These are phyloP conservation scores for Alosa sapidissima DNA, from an alignment of 2,797 vertebrate genomes.

Conservation along the genomic window DNA sequence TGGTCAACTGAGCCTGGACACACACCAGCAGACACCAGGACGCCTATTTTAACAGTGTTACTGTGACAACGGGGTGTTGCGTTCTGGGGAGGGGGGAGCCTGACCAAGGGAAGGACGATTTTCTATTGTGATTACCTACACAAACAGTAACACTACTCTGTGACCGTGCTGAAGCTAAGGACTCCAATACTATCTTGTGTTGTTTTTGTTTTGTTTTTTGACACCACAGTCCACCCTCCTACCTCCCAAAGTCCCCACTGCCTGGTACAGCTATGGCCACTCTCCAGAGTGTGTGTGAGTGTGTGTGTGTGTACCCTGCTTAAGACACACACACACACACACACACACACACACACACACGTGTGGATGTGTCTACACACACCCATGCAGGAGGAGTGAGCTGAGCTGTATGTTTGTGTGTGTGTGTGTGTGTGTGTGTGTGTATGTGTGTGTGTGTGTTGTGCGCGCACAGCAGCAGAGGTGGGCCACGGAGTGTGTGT, in stretches of 20 bases:
- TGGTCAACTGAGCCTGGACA: slow-evolving; percentile 84
- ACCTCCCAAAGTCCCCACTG: slow-evolving; percentile 54
- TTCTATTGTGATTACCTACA: slow-evolving; percentile 37
- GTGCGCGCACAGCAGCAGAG: too few species aligned
- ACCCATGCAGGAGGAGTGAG: background rate
- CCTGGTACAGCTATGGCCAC: background rate
- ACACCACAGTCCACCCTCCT: slow-evolving; percentile 62
- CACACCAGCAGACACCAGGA: background rate
- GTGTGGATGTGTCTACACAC: background rate
- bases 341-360: background rate
- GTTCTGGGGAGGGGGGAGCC: slow-evolving; percentile 55
- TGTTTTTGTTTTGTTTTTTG: slow-evolving; percentile 50
- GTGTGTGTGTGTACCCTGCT: background rate
- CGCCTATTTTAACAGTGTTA: slow-evolving; percentile 60
- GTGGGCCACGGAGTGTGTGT: too few species aligned
- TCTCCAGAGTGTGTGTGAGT: background rate
- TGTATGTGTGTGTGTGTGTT: slow-evolving; percentile 42
- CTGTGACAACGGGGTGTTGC: slow-evolving; percentile 55
- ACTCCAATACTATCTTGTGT: background rate
- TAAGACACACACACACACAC: background rate
- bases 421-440: slow-evolving; percentile 31
- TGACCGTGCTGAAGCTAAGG: slow-evolving; percentile 53
- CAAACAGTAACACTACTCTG: background rate
- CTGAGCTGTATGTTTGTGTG: background rate
- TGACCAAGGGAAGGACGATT: slow-evolving; percentile 49